A percentile compares a stretch with the other conserved stretches of the same genome.
These are phyloP conservation scores for Drosophila funebris DNA, from an alignment of 1,140 invertebrate species.

Conservation along the genomic window DNA sequence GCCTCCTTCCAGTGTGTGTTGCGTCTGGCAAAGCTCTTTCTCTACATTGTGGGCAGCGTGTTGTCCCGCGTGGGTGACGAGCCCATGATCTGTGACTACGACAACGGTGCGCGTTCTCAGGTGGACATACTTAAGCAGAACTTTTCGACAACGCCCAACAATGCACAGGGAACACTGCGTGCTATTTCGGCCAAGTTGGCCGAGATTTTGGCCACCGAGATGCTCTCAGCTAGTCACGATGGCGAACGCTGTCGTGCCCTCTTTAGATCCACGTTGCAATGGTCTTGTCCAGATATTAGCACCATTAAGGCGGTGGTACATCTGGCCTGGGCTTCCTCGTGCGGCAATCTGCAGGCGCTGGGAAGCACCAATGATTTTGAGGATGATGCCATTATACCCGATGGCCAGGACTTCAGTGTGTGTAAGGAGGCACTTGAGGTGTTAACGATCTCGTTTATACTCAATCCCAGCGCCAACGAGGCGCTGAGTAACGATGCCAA, in stretches of 20 bases:
- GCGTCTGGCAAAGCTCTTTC: constrained; percentile 93
- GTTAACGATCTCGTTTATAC: constrained; percentile 93
- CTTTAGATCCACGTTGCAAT: constrained; percentile 86
- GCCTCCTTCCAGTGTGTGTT: constrained; percentile 94
- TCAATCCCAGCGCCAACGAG: constrained; percentile 93
- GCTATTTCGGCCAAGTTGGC: constrained; percentile 90
- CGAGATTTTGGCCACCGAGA: constrained; percentile 87
- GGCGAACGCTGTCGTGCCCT: constrained; percentile 84
- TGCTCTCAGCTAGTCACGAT: constrained; percentile 84
- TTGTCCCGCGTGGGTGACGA: constrained; percentile 81
- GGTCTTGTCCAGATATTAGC: constrained; percentile 87
- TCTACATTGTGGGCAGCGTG: constrained; percentile 93
- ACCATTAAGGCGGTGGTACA: constrained; percentile 89
- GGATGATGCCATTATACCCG: constrained; percentile 86
- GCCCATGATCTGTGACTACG: constrained; percentile 69
- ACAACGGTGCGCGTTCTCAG: constrained; percentile 75
- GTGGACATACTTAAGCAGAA: constrained; percentile 83
- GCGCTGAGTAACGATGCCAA: constrained; percentile 89
- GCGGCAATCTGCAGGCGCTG: constrained; percentile 88
- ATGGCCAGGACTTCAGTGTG: constrained; percentile 88
- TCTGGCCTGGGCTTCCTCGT: constrained; percentile 91
- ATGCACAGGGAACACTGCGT: constrained; percentile 88
- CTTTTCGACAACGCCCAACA: constrained; percentile 81
- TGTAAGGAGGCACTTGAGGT: constrained; percentile 97
- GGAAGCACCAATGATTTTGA: constrained; percentile 75